Conservation (phyloP, 2,888 invertebrate genomes). For the Diaperis boleti region DNA sequence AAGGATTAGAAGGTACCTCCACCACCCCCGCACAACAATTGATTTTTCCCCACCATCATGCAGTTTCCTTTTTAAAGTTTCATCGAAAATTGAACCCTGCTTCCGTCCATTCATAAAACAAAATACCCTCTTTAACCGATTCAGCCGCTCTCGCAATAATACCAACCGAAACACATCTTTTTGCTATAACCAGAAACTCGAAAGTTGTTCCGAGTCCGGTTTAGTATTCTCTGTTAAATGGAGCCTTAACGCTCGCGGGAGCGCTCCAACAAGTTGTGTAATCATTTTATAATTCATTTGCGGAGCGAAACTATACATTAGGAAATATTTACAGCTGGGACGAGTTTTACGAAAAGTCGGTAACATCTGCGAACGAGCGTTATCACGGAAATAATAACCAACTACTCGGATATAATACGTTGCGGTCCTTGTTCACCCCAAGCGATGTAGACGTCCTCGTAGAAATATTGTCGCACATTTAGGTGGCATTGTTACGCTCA, state of each 20-base stretch:
- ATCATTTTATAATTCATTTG: slow-evolving; percentile 35
- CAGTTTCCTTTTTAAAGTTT: too few species aligned
- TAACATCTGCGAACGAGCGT: slow-evolving; percentile 31
- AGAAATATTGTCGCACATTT: slow-evolving; percentile 21
- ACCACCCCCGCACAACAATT: too few species aligned
- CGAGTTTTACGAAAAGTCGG: slow-evolving; percentile 20
- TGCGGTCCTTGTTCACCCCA: slow-evolving; percentile 19
- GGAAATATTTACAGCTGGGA: slow-evolving; percentile 28
- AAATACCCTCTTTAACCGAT: background rate
- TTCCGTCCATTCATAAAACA: background rate
- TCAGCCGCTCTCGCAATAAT: background rate
- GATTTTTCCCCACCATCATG: too few species aligned
- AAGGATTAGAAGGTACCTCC: too few species aligned
- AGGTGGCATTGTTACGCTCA: too few species aligned
- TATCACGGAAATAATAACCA: slow-evolving; percentile 27
- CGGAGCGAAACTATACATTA: slow-evolving; percentile 24
- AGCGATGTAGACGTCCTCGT: slow-evolving; percentile 7
- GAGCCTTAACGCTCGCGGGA: slow-evolving; percentile 19
- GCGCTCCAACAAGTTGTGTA: slow-evolving; percentile 30
- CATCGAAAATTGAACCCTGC: too few species aligned
- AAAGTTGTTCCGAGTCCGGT: slow-evolving; percentile 4
- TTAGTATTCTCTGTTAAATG: slow-evolving; percentile 7
- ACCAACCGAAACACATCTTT: background rate
- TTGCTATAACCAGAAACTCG: background rate
- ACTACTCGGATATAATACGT: slow-evolving; percentile 18